Evolutionary conservation across 2,797 vertebrate genomes (phyloP).

Genomic region (Tenualosa ilisha): DNA sequence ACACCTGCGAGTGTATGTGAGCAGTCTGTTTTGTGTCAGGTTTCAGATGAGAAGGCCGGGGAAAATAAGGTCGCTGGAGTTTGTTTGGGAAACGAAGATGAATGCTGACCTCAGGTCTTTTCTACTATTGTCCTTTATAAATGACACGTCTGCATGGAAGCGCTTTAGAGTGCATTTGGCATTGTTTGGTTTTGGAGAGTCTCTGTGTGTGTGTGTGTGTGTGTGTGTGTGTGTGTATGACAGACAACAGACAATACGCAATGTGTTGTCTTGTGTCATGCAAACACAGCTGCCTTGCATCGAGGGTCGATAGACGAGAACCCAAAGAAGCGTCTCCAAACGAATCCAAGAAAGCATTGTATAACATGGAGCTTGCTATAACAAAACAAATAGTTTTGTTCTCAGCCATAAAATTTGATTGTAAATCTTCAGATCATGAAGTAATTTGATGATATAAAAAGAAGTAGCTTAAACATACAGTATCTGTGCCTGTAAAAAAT

Average conservation of each 20-base stretch:
- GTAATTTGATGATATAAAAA: not conserved
- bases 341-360: not conserved
- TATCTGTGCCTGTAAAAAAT: not conserved
- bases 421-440: not conserved
- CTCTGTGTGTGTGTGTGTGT: constrained; percentile 50
- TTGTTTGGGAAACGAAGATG: constrained; percentile 76
- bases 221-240: not conserved
- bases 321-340: not conserved
- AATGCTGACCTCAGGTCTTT: constrained; percentile 70
- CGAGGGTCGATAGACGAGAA: not conserved
- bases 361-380: not conserved
- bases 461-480: not conserved
- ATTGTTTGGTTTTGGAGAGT: constrained; percentile 65
- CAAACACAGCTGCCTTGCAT: constrained; percentile 11
- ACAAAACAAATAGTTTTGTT: not conserved
- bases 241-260: not conserved
- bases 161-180: constrained; percentile 51
- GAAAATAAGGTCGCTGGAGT: constrained; percentile 62
- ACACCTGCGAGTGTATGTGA: constrained; percentile 69
- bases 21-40: constrained; percentile 56
- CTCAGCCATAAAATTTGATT: not conserved
- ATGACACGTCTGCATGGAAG: constrained; percentile 58
- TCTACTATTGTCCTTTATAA: constrained; percentile 67
- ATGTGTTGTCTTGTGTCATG: not conserved
- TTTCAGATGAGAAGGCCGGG: constrained; percentile 61